Conservation (phyloP, 2,113 vertebrate species). For the Proteles cristata region DNA sequence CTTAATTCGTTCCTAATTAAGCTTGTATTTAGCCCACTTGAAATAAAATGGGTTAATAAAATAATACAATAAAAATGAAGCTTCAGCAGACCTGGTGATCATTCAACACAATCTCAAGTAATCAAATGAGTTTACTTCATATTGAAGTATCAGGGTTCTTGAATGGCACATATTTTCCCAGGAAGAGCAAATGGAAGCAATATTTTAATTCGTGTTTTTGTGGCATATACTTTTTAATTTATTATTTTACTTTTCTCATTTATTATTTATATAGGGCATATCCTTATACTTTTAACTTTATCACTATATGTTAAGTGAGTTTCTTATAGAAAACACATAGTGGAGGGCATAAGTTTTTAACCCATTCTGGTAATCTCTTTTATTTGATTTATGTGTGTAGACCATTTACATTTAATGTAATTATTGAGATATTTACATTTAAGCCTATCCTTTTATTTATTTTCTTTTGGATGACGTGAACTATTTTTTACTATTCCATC, state of each 20-base stretch:
- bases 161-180: constrained; percentile 2
- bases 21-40: constrained; percentile 25
- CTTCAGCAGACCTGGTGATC: constrained; percentile 44
- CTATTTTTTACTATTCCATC: background rate
- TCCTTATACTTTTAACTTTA: background rate
- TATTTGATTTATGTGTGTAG: background rate
- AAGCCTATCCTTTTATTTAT: constrained; percentile 4
- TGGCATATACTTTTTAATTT: background rate
- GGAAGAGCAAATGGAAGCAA: background rate
- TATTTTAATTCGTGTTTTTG: constrained; percentile 10
- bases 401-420: constrained; percentile 54
- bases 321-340: background rate
- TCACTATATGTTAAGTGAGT: background rate
- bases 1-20: constrained; percentile 54
- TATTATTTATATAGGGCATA: background rate
- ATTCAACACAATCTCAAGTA: constrained; percentile 15
- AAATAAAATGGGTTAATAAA: background rate
- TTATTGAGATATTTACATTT: constrained; percentile 16
- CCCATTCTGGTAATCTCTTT: background rate
- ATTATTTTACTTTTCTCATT: background rate
- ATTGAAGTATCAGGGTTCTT: background rate
- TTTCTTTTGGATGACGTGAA: constrained; percentile 26
- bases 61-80: background rate
- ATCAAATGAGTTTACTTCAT: background rate
- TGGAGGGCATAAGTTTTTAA: background rate